Conservation (phyloP, 2,113 vertebrate genomes). For the Saccopteryx bilineata region DNA sequence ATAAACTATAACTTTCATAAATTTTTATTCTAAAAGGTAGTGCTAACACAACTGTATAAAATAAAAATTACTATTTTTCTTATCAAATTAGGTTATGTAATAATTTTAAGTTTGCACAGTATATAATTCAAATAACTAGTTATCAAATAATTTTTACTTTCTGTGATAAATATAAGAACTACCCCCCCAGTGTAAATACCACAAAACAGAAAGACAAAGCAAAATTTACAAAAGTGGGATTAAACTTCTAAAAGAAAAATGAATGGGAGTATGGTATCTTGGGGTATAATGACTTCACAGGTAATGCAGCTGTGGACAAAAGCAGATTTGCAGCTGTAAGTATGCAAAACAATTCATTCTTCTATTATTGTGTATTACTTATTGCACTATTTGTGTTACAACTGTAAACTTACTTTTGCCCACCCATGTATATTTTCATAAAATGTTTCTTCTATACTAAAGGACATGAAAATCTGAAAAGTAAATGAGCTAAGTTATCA, state of each 20-base stretch:
- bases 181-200: neutral
- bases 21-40: constrained; percentile 38
- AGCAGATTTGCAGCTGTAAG: no score
- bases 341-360: no score
- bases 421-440: neutral
- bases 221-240: constrained; percentile 34
- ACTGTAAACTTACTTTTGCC: no score
- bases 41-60: neutral
- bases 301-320: no score
- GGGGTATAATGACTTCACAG: constrained; percentile 4
- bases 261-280: neutral
- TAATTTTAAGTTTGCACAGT: constrained; percentile 22
- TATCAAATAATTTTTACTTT: constrained; percentile 21
- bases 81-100: neutral
- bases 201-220: neutral
- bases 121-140: neutral
- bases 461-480: neutral
- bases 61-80: constrained; percentile 21
- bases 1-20: neutral
- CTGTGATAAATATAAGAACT: constrained; percentile 28
- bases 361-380: no score
- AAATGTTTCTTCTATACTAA: neutral
- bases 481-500: neutral
- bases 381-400: no score
- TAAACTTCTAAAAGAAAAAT: constrained; percentile 40